Evolutionary conservation across 1,140 invertebrate genomes (phyloP).

Genomic region (Drosophila arawakana): DNA sequence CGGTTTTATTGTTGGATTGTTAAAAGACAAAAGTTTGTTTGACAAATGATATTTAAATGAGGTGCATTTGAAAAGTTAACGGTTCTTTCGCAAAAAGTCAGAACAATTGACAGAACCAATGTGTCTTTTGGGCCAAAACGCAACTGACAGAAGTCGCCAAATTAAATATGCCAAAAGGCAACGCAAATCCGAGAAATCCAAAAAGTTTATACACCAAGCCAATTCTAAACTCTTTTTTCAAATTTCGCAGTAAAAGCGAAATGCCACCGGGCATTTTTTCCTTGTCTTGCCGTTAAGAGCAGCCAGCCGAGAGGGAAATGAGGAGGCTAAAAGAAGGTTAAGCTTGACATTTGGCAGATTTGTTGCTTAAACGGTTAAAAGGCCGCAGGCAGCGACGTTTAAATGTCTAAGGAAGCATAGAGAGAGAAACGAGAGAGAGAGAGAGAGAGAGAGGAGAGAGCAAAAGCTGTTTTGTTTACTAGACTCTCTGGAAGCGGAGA

Average conservation of each 20-base stretch:
- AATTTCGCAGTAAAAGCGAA: constrained; percentile 13
- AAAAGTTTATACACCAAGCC: constrained; percentile 59
- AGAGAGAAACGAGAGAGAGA: background rate
- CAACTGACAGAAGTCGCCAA: constrained; percentile 67
- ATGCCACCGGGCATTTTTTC: constrained; percentile 5
- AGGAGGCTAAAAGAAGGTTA: constrained; percentile 14
- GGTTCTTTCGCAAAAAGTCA: constrained; percentile 40
- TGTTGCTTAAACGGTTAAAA: constrained; percentile 61
- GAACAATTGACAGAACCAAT: constrained; percentile 67
- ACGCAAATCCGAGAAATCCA: constrained; percentile 58
- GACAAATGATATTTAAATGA: constrained; percentile 81
- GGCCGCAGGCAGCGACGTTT: constrained; percentile 29
- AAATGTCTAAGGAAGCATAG: constrained; percentile 19
- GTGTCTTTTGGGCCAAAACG: constrained; percentile 32
- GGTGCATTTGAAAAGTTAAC: constrained; percentile 75
- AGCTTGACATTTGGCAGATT: constrained; percentile 48
- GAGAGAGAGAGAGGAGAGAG: background rate
- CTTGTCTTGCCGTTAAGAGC: background rate
- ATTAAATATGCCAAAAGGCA: constrained; percentile 79
- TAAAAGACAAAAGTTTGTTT: constrained; percentile 43
- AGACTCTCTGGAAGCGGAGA: too few relatives aligned
- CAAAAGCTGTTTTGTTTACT: too few relatives aligned
- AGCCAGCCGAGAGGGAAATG: background rate
- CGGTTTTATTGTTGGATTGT: background rate
- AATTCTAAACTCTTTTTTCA: constrained; percentile 60